Base-by-base conservation (phyloP, 2,888 invertebrate genomes). In the Aphodius sticticus region DNA sequence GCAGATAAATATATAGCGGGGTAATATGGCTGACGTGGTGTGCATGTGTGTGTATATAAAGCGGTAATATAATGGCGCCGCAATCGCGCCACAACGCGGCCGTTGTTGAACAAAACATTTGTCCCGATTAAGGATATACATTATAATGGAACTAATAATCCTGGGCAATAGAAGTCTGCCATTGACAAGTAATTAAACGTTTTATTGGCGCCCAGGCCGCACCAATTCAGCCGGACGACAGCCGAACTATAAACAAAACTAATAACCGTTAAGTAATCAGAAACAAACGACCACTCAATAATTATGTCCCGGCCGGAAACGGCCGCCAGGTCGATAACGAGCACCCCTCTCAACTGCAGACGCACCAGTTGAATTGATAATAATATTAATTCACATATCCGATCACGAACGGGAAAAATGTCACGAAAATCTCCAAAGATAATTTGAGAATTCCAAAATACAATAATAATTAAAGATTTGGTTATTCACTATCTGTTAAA, bases 141-240 rank as follows among this genome's bases (percentile, higher is more conserved):
- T 85, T 84, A 84, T 83, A 83, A 83, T 83, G 53, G 79, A 81
- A 83, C 84, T 84, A 86, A 86, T 86, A 87, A 86, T 84, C 81
- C 79, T 35, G 79, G 83, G 84, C 85, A 85, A 86, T 86, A 86
- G 85, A 85, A 86, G 84, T 84, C 86, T 87, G 86, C 84, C 85
- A 86, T 85, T 86, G 87, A 86, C 86, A 87, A 86, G 86, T 86
- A 87, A 87, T 87, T 87, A 87, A 87, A 86, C 85, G 86, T 86
- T 86, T 86, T 86, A 86, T 86, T 86, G 85, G 85, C 82, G 79
- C 77, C 81, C 82, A 81, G 83, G 84, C 81, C 79, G 82, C 80
- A 81, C 79, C 84, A 82, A 84, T 84, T 84, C 83, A 81, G 78
- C 79, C 83, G 79, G 83, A 82, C 82, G 83, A 84, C 83, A 82